Base-by-base conservation (phyloP, 2,113 vertebrate genomes). In the Aegypius monachus region DNA sequence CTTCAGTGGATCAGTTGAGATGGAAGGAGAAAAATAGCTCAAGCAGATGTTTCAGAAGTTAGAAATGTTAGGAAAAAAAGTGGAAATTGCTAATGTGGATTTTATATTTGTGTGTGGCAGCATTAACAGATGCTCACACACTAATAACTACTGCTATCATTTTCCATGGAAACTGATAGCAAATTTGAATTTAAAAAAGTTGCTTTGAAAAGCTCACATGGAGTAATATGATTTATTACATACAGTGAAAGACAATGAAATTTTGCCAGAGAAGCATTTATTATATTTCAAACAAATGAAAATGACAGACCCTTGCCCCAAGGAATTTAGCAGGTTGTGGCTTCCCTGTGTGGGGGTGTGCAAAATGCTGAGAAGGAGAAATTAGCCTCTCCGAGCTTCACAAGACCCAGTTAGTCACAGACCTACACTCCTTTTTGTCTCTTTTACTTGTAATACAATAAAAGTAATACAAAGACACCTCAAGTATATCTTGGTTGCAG, bases 1-100 rank as follows among this genome's bases (percentile, higher is more conserved):
- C 77, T 98, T 95, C 89, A 77, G 86, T 6, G 5, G 82, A 98
- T 96, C 93, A 93, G 93, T 73, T 90, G 77, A 96, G 70, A 92
- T 56, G 58, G 84, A 94, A 88, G 78, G 61, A 96, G 40, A 94
- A 95, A 98, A 98, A 98, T 93, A 98, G 86, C 96, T 97, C 93
- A 97, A 92, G 97, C 98, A 98, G 98, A 98, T 98, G 98, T 97
- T 98, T 95, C 95, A 61, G 55, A 96, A 97, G 86, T 81, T 91
- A 55, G 95, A 97, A 96, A 88, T 84, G 83, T 86, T 93, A 96
- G 48, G 3, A 56, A 72, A 95, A 95, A 89, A 94, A 92, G 71
- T 92, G 73, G 40, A 97, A 96, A 77, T 94, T 97, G 95, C 81
- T 97, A 98, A 97, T 97, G 82, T 61, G 73, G 62, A 91, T 88